Conservation (phyloP, 2,888 invertebrate genomes). For the Aspidiotus rigidus region DNA sequence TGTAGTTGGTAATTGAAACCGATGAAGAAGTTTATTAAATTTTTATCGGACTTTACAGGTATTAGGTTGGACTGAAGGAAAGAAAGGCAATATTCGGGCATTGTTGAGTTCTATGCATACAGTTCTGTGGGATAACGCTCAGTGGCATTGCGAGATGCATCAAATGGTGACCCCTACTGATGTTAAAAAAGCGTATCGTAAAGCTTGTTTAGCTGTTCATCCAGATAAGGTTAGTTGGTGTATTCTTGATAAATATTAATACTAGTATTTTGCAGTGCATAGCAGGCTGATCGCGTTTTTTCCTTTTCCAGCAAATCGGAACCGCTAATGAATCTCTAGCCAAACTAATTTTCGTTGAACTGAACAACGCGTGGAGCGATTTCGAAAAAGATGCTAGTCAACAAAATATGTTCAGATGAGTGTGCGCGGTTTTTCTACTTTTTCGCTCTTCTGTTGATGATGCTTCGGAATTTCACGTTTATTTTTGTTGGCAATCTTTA, state of each 20-base stretch:
- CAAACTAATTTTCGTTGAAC: conserved; percentile 94
- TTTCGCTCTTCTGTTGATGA: no score
- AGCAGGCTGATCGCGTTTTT: neutral
- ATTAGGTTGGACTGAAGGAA: conserved; percentile 74
- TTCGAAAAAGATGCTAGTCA: conserved; percentile 54
- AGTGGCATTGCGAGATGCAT: conserved; percentile 94
- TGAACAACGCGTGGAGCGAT: conserved; percentile 97
- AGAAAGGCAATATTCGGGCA: conserved; percentile 92
- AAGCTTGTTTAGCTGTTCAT: conserved; percentile 93
- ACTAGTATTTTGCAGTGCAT: neutral
- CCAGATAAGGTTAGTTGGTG: conserved; percentile 89
- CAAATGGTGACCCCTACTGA: conserved; percentile 83
- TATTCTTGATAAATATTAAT: neutral
- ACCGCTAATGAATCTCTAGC: conserved; percentile 87
- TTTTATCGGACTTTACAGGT: conserved; percentile 48
- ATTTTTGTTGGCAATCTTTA: no score
- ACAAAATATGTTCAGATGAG: conserved; percentile 29
- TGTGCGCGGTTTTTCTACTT: no score
- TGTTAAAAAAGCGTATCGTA: conserved; percentile 91
- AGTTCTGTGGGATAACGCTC: conserved; percentile 84
- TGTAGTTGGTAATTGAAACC: neutral
- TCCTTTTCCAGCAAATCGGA: conserved; percentile 68
- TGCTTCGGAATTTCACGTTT: no score
- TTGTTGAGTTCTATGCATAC: conserved; percentile 87
- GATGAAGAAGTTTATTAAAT: neutral